Percentiles rank a stretch among this genome's conserved stretches.
phyloP scores from a whole-genome alignment of 2,113 vertebrate species.

The Rhinopomastus cyanomelas region DNA sequence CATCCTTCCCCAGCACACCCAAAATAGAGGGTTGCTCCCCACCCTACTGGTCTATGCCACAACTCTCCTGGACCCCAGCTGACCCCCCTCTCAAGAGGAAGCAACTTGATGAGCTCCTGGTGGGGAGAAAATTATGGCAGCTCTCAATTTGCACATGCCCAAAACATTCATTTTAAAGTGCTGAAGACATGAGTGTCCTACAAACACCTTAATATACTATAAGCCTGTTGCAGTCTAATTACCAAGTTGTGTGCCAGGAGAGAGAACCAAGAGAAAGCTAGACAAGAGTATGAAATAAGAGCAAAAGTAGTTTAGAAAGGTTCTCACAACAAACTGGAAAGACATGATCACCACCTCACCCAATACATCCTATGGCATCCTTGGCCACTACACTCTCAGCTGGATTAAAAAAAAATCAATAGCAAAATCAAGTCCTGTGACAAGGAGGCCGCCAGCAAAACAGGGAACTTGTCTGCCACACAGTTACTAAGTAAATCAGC shows the following conservation, averaged over 20 bases:
- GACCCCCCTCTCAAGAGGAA: neutral
- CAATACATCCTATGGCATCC: fast-evolving
- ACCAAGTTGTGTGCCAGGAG: neutral
- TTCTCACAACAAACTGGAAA: neutral
- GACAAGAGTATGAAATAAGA: neutral
- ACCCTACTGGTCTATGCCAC: neutral
- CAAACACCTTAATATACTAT: neutral
- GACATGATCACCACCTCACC: neutral
- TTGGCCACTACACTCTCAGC: neutral
- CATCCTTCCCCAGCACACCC: fast-evolving
- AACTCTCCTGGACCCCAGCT: neutral
- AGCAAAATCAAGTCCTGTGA: fast-evolving
- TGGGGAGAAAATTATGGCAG: fast-evolving
- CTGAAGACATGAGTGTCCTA: fast-evolving
- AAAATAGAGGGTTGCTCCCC: neutral
- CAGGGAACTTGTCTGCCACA: neutral
- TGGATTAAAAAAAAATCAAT: neutral
- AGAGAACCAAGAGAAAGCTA: fast-evolving
- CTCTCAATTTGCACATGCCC: neutral
- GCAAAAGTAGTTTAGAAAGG: neutral
- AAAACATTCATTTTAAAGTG: neutral
- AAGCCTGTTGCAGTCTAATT: neutral
- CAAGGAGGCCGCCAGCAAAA: neutral
- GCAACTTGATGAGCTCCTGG: neutral
- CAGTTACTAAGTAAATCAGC: neutral